Base-by-base conservation (phyloP, 2,797 vertebrate genomes). In the Urosaurus nigricauda region DNA sequence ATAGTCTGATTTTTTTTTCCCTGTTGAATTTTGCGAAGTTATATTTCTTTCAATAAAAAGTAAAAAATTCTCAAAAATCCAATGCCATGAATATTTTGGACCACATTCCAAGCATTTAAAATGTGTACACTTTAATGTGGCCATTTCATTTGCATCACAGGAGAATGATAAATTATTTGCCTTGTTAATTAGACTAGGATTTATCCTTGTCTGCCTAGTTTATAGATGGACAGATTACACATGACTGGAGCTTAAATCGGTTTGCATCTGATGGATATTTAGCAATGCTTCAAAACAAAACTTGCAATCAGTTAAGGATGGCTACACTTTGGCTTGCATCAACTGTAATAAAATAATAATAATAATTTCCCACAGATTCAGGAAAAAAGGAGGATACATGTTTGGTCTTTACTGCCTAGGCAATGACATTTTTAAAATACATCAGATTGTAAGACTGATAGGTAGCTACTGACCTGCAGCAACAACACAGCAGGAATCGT, bases 151-250 rank as follows among this genome's bases (percentile, higher is more conserved):
- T 79, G 60, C 77, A 71, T 32, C 24, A 40, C n/a, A 32, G 51
- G 40, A 65, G 51, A 68, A 58, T 43, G 68, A 37, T 81, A 65
- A 71, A 73, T 80, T 73, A 73, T 71, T 71, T 40, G 58, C 43
- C 13, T 32, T 37, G 16, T 40, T 58, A 87, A 80, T 87, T 80
- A 71, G 63, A 56, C 78, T 16, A 43, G 47, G 47, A 9, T 8
- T 51, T 11, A 51, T 81, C 13, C 51, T 29, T n/a, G n/a, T 13
- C 65, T 87, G 63, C 51, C 47, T 43, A 29, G n/a, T 71, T 80
- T 81, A 51, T 65, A 87, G 32, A n/a, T 73, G 78, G 86, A n/a
- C 51, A 73, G 11, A 71, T 87, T 81, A 73, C 60, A 58, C 8
- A 32, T 87, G 63, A 60, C 58, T 21, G 19, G 29, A 32, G 68